A percentile compares a stretch with the other conserved stretches of the same genome.
These are phyloP conservation scores for Cryptocephalus moraei DNA, from an alignment of 2,888 invertebrate genomes.

Conservation along the genomic window DNA sequence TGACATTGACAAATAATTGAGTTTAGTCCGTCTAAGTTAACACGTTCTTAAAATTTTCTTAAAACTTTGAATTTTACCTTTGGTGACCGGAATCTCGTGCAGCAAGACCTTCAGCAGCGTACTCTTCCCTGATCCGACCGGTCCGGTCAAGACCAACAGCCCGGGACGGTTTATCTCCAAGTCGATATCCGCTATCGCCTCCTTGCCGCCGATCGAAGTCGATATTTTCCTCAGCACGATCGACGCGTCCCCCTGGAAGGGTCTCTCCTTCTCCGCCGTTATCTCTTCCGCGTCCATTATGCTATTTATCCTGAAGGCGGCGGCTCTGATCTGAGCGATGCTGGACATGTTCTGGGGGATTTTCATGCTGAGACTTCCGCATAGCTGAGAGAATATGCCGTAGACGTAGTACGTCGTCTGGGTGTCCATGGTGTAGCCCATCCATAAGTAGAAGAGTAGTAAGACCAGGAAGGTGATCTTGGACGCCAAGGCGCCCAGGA, in stretches of 20 bases:
- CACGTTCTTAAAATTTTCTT: no score
- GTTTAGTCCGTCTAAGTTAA: no score
- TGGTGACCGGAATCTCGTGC: constrained; percentile 33
- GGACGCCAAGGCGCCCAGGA: constrained; percentile 20
- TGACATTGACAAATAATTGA: no score
- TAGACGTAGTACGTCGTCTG: constrained; percentile 14
- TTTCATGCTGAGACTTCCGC: constrained; percentile 10
- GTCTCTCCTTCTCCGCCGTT: constrained; percentile 1
- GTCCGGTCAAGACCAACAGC: constrained; percentile 49
- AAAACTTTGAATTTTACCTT: constrained; percentile 27
- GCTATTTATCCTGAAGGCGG: constrained; percentile 10
- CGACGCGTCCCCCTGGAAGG: constrained; percentile 12
- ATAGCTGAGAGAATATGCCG: constrained; percentile 8
- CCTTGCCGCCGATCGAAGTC: constrained; percentile 20
- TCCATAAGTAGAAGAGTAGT: constrained; percentile 14
- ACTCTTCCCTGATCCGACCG: constrained; percentile 57
- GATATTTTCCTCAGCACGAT: constrained; percentile 18
- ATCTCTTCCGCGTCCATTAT: constrained; percentile 11
- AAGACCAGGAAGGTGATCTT: constrained; percentile 14
- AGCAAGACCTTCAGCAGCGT: constrained; percentile 37
- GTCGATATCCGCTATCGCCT: constrained; percentile 36
- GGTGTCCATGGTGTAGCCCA: constrained; percentile 14
- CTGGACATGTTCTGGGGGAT: constrained; percentile 14
- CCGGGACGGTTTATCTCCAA: constrained; percentile 36
- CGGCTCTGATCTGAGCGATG: constrained; percentile 14